Conservation (phyloP, 2,797 vertebrate genomes). For the Sebastes jordani region DNA sequence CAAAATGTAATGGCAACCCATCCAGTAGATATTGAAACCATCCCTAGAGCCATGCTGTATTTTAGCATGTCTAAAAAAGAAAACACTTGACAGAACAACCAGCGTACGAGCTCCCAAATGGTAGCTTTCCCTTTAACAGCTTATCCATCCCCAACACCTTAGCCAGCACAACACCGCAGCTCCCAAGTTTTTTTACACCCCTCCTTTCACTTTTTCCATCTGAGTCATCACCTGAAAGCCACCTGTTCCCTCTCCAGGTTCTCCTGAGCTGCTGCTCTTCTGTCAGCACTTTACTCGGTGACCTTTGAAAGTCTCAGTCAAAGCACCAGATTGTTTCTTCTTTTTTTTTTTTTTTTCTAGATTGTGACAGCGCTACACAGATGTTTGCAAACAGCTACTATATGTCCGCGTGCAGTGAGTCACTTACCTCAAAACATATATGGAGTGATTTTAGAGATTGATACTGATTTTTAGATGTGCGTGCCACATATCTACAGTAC, state of each 20-base stretch:
- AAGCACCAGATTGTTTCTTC: background rate
- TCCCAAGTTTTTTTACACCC: background rate
- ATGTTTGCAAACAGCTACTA: background rate
- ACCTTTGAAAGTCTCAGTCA: constrained; percentile 15
- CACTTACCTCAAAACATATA: background rate
- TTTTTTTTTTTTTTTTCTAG: background rate
- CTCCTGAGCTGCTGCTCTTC: background rate
- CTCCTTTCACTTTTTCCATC: background rate
- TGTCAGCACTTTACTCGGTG: constrained; percentile 22
- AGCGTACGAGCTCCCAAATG: background rate
- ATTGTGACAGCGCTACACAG: too few relatives aligned
- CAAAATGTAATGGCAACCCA: too few relatives aligned
- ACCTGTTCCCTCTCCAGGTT: constrained; percentile 21
- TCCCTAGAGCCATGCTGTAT: background rate
- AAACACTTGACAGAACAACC: background rate
- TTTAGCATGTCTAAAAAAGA: background rate
- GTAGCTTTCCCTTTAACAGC: background rate
- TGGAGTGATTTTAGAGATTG: background rate
- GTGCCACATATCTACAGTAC: background rate
- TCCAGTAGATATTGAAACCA: background rate
- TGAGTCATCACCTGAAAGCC: constrained; percentile 27
- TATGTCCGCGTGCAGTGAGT: background rate
- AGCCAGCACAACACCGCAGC: background rate
- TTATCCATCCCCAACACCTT: background rate
- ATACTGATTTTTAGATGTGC: background rate